These are phyloP conservation scores for Rosalia funebris DNA, from an alignment of 2,888 invertebrate genomes.

Conservation along the genomic window DNA sequence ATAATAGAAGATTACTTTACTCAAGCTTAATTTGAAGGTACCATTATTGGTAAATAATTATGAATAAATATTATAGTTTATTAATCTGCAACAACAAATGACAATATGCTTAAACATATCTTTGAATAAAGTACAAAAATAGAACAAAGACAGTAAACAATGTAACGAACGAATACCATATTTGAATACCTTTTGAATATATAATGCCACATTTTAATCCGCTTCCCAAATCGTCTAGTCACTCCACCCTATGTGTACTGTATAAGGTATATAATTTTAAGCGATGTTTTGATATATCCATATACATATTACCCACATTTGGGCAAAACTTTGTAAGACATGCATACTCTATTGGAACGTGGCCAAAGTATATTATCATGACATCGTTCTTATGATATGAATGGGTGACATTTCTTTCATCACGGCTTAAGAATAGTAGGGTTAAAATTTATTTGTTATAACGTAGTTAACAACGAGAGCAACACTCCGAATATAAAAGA, in stretches of 20 bases:
- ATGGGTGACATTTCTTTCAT: not conserved
- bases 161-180: not conserved
- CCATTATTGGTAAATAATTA: too few relatives aligned
- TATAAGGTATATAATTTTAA: constrained; percentile 43
- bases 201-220: constrained; percentile 38
- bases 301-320: constrained; percentile 41
- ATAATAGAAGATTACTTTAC: too few relatives aligned
- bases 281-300: constrained; percentile 52
- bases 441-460: too few relatives aligned
- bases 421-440: not conserved
- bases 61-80: too few relatives aligned
- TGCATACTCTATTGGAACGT: constrained; percentile 56
- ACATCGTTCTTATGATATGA: too few relatives aligned
- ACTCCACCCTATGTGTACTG: constrained; percentile 51
- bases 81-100: constrained; percentile 6
- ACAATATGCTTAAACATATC: constrained; percentile 21
- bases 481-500: too few relatives aligned
- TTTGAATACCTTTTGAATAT: not conserved
- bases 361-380: too few relatives aligned
- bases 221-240: constrained; percentile 45
- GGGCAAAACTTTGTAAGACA: constrained; percentile 45
- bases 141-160: constrained; percentile 7
- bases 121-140: constrained; percentile 23
- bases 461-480: too few relatives aligned
- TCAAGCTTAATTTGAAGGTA: too few relatives aligned